A percentile compares a stretch with the other conserved stretches of the same genome.
Evolutionary conservation across 2,113 vertebrate genomes (phyloP).

Genomic region (Glaucomys volans): DNA sequence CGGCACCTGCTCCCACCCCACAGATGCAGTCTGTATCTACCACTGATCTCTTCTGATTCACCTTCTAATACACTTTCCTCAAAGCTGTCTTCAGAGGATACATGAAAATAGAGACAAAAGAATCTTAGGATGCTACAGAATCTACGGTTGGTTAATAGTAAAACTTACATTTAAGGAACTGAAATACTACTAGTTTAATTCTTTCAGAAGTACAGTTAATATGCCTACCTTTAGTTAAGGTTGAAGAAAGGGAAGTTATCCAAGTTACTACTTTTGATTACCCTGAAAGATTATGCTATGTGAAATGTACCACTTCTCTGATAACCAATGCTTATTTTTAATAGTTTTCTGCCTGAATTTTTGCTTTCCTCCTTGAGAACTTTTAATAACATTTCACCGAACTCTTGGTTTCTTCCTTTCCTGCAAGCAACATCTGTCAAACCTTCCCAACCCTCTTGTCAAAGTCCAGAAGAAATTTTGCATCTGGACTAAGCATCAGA

Average conservation of each 20-base stretch:
- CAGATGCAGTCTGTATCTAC: not conserved
- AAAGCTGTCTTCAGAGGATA: not conserved
- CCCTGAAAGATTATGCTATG: not conserved
- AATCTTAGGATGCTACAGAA: not conserved
- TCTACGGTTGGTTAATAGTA: not conserved
- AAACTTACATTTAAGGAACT: not conserved
- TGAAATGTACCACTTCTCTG: not conserved
- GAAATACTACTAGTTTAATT: not conserved
- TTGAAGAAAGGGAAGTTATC: conserved; percentile 2
- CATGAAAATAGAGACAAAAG: not conserved
- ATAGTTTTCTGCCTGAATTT: conserved; percentile 1
- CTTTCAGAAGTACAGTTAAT: not conserved
- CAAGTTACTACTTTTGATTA: not conserved
- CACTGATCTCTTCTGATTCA: not conserved
- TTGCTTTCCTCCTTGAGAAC: not conserved
- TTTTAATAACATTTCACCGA: conserved; percentile 46
- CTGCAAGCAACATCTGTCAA: conserved; percentile 6
- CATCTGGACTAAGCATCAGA: not conserved
- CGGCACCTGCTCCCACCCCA: not conserved
- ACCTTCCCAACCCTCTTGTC: not conserved
- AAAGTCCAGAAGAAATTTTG: conserved; percentile 40
- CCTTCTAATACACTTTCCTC: not conserved
- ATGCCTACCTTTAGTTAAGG: not conserved
- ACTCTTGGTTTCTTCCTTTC: conserved; percentile 57
- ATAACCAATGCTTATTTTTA: not conserved